Evolutionary conservation across 2,888 invertebrate species (phyloP).

Genomic region (Hyposoter dolosus): DNA sequence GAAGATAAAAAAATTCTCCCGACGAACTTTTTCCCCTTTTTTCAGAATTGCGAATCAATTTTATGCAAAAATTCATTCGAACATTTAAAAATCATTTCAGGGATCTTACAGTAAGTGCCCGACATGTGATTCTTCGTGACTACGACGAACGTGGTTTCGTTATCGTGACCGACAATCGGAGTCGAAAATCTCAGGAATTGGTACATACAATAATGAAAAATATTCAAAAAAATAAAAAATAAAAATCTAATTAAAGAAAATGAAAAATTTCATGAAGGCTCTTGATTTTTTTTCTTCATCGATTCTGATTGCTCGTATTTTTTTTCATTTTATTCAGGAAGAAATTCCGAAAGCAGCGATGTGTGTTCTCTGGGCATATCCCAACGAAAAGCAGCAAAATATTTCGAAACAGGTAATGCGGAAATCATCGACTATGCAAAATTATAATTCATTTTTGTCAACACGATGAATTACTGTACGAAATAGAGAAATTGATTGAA

Average conservation of each 20-base stretch:
- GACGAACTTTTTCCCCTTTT: background rate
- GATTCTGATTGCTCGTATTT: background rate
- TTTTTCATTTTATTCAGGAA: conserved; percentile 75
- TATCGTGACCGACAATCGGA: conserved; percentile 85
- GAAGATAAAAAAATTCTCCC: background rate
- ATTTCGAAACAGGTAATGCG: conserved; percentile 78
- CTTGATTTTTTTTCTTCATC: background rate
- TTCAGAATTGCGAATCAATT: background rate
- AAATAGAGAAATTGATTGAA: background rate
- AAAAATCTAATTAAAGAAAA: background rate
- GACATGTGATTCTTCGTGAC: conserved; percentile 83
- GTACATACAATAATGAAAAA: conserved; percentile 78
- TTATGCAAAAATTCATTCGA: background rate
- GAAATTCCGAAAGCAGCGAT: conserved; percentile 84
- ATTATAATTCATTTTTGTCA: background rate
- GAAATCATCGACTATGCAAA: background rate
- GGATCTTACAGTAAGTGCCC: conserved; percentile 82
- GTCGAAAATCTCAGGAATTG: conserved; percentile 84
- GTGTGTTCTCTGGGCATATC: conserved; percentile 84
- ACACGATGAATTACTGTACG: background rate
- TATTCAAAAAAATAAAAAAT: background rate
- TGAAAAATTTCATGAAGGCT: background rate
- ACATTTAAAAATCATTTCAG: conserved; percentile 75
- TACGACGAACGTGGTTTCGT: conserved; percentile 85
- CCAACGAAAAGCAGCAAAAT: conserved; percentile 75